Conservation (phyloP, 2,113 vertebrate genomes). For the Gallinago paraguaiae region DNA sequence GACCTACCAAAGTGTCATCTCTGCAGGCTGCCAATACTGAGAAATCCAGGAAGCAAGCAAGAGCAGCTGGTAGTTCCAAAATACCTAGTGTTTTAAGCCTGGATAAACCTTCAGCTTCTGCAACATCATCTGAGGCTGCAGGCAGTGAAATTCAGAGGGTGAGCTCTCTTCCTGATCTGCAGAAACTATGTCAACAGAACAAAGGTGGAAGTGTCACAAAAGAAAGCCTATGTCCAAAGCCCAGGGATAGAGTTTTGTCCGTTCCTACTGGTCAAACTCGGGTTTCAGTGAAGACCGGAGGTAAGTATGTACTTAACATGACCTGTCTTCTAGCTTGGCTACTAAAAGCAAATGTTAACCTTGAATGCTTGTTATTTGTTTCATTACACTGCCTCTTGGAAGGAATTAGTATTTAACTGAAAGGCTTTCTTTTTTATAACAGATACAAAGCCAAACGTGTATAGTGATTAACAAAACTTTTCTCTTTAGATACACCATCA, state of each 20-base stretch:
- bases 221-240: conserved; percentile 16
- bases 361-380: background rate
- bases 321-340: background rate
- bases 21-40: conserved; percentile 14
- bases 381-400: background rate
- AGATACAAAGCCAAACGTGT: too few species aligned
- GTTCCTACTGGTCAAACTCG: conserved; percentile 20
- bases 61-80: background rate
- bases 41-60: background rate
- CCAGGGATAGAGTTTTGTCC: background rate
- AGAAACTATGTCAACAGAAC: background rate
- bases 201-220: conserved; percentile 17
- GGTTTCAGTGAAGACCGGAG: background rate
- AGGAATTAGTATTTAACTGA: background rate
- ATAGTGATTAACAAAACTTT: background rate
- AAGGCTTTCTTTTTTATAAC: background rate
- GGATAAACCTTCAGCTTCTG: background rate
- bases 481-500: conserved; percentile 51
- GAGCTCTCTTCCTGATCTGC: background rate
- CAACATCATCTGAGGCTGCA: background rate
- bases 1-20: conserved; percentile 4
- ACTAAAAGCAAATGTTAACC: background rate
- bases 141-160: background rate
- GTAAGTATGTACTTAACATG: conserved; percentile 17
- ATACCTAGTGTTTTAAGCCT: background rate